A percentile compares a stretch with the other conserved stretches of the same genome.
Evolutionary conservation across 2,113 vertebrate species (phyloP).

Genomic region (Mobula hypostoma): DNA sequence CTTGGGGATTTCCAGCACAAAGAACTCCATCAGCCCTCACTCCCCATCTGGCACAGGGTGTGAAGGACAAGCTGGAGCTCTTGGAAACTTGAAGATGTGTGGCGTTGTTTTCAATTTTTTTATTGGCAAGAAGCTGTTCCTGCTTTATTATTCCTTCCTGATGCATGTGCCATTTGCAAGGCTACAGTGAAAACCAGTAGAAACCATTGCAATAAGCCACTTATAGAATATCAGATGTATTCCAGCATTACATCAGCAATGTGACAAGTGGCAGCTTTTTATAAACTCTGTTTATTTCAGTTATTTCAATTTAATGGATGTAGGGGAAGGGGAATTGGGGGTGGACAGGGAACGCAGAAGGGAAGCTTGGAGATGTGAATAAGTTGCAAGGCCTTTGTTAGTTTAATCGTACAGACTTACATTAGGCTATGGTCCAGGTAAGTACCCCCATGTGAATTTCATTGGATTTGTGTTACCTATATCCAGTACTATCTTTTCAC

Average conservation of each 20-base stretch:
- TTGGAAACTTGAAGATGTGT: conserved; percentile 68
- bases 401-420: neutral
- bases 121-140: conserved; percentile 17
- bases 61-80: conserved; percentile 69
- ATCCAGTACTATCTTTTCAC: conserved; percentile 29
- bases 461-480: conserved; percentile 6
- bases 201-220: neutral
- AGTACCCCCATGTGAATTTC: neutral
- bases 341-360: too few species aligned
- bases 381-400: neutral
- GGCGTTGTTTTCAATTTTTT: conserved; percentile 51
- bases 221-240: neutral
- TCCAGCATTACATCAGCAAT: neutral
- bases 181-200: neutral
- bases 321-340: too few species aligned
- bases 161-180: neutral
- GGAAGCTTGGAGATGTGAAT: neutral
- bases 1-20: conserved; percentile 89
- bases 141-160: neutral
- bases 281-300: neutral
- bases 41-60: conserved; percentile 96
- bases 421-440: neutral
- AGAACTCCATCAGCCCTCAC: conserved; percentile 90
- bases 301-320: neutral
- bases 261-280: neutral